Conservation (phyloP, 1,140 invertebrate genomes). For the Pogonognathellus flavescens region DNA sequence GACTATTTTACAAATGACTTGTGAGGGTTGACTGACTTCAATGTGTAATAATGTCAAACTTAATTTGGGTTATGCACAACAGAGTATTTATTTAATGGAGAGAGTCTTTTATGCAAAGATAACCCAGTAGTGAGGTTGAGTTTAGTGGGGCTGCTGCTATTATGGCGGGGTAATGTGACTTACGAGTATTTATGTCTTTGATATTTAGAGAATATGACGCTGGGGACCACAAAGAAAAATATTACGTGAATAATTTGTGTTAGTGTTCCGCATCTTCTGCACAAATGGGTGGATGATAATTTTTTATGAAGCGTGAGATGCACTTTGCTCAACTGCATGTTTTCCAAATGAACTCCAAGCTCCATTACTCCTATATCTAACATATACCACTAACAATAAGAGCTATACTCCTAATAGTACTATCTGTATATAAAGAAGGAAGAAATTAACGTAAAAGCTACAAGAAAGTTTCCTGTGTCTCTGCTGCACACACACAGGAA, state of each 20-base stretch:
- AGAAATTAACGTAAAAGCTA: conserved; percentile 28
- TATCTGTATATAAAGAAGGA: background rate
- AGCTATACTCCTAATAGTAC: background rate
- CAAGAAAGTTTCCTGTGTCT: background rate
- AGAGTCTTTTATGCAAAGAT: too few species aligned
- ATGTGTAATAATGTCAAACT: too few species aligned
- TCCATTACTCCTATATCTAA: background rate
- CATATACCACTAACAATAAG: background rate
- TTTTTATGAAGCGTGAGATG: conserved; percentile 50
- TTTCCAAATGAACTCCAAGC: background rate
- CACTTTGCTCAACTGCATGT: conserved; percentile 15
- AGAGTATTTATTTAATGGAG: too few species aligned
- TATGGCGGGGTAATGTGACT: background rate
- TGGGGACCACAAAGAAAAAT: conserved; percentile 20
- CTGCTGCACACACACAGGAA: background rate
- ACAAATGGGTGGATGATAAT: conserved; percentile 30
- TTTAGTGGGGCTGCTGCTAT: background rate
- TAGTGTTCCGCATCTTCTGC: conserved; percentile 39
- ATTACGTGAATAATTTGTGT: conserved; percentile 47
- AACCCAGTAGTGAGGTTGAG: background rate
- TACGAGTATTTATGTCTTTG: conserved; percentile 25
- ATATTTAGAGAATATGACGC: background rate
- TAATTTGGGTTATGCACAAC: too few species aligned
- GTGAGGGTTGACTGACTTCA: too few species aligned
- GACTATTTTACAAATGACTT: too few species aligned